These are phyloP conservation scores for Eptesicus fuscus DNA, from an alignment of 2,113 vertebrate genomes.

Conservation along the genomic window DNA sequence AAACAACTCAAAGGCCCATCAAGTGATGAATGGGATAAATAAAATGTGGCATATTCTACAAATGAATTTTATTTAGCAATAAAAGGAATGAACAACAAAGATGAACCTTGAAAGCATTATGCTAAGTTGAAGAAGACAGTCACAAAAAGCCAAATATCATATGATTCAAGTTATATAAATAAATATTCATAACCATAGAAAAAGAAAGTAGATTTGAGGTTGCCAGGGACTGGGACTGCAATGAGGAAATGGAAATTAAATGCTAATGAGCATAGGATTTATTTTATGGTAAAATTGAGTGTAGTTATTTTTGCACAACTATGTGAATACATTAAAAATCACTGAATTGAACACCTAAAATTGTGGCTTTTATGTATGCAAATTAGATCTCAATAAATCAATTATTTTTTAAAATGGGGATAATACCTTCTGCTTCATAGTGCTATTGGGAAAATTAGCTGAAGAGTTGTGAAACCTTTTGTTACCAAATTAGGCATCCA, in stretches of 20 bases:
- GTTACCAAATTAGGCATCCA: neutral
- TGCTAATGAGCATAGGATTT: neutral
- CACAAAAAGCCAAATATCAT: neutral
- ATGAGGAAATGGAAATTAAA: neutral
- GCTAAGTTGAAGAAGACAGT: neutral
- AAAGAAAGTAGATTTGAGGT: neutral
- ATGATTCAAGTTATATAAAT: neutral
- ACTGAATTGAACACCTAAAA: neutral
- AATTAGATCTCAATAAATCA: neutral
- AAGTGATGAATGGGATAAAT: neutral
- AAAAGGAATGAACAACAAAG: neutral
- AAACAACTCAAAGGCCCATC: neutral
- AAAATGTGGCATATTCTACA: neutral
- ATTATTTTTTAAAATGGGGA: neutral
- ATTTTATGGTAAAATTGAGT: neutral
- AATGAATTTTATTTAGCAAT: neutral
- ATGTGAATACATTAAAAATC: neutral
- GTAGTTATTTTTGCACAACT: neutral
- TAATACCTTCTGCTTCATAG: neutral
- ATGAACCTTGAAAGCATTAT: neutral
- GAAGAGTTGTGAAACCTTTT: neutral
- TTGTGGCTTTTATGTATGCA: neutral
- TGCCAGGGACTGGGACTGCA: neutral
- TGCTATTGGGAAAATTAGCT: neutral
- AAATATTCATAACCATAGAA: neutral